These are phyloP conservation scores for Ailuropoda melanoleuca DNA, from an alignment of 2,113 vertebrate species.

Conservation along the genomic window DNA sequence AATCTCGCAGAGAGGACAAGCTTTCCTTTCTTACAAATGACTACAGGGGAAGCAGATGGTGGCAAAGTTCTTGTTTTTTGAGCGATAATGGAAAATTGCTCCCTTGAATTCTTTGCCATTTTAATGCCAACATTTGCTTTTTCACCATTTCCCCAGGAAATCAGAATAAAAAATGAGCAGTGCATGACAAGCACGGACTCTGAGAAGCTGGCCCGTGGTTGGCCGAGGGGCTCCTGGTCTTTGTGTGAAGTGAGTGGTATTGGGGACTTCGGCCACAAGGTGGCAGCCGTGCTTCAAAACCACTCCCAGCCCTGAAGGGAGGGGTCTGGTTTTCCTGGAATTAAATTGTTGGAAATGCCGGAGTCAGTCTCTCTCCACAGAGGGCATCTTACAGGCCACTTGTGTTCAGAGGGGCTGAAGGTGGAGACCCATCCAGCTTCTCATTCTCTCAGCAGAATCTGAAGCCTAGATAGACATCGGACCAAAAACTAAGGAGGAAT, in stretches of 20 bases:
- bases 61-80: neutral
- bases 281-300: slow-evolving; percentile 34
- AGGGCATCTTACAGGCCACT: neutral
- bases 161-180: neutral
- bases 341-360: neutral
- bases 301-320: neutral
- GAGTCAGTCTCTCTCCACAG: neutral
- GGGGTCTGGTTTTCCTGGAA: neutral
- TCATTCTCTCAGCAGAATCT: neutral
- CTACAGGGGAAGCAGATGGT: neutral
- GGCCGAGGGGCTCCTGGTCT: neutral
- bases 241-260: neutral
- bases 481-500: neutral
- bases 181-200: neutral
- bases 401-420: neutral
- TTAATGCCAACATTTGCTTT: neutral
- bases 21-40: neutral
- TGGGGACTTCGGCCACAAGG: slow-evolving; percentile 45
- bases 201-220: neutral
- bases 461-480: neutral
- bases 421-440: neutral
- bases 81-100: neutral
- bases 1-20: neutral
- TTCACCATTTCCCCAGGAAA: slow-evolving; percentile 4
- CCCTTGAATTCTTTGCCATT: neutral